Base-by-base conservation (phyloP, 2,113 vertebrate genomes). In the Chaenocephalus aceratus region DNA sequence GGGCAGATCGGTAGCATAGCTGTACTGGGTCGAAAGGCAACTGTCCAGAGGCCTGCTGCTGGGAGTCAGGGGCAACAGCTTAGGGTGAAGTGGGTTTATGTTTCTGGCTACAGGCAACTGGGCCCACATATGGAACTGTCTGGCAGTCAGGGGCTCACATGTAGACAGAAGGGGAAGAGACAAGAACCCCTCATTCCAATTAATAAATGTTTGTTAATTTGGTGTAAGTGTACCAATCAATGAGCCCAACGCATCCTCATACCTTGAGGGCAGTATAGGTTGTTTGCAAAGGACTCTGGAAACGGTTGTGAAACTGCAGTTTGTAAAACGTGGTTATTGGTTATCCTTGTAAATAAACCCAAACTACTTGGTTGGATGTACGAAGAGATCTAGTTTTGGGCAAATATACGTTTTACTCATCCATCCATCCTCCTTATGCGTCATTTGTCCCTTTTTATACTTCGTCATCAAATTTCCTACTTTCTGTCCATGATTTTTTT, bases 1-100 rank as follows among this genome's bases (percentile, higher is more conserved):
- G 63, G 66, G 62, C 67, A 36, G 79, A 94, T 91, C 51, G 34
- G 82, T 80, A 67, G 70, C 90, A 93, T 92, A 91, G 80, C 83
- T 87, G 58, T 60, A 61, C 61, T 30, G 76, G 72, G 70, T 76
- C 57, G 75, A 75, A 75, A 89, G 76, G 76, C 93, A 93, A 92
- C 88, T 91, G 89, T 82, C 72, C 75, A 52, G 66, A 67, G 82
- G 87, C 57, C 78, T 67, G 79, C 44, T 72, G 56, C 23, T 49
- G 72, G 59, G 63, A 81, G 76, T 77, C 52, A 71, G 82, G 75
- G 70, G 71, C 72, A 75, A 59, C 81, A 70, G 79, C 63, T 75
- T 49, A 23, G 14, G 64, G 52, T 41, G 34, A 51, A 60, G 75
- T 59, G 26, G 64, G 73, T 57, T 90, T 78, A 79, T 64, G 68